Conservation (phyloP, 2,113 vertebrate genomes). For the Myiagra hebetior region DNA sequence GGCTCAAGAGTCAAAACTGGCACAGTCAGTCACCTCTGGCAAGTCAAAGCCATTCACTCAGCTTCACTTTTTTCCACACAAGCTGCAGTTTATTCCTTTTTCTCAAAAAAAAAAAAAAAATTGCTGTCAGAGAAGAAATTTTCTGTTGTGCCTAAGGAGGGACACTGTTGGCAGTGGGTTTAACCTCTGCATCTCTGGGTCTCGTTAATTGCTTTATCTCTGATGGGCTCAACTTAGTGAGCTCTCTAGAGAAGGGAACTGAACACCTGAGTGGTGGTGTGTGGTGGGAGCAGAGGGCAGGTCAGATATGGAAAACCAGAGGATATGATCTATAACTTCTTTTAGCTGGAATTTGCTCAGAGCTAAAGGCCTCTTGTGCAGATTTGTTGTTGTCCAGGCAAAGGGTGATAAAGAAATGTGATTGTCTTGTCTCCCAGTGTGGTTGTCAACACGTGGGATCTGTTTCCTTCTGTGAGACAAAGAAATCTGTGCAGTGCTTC, state of each 20-base stretch:
- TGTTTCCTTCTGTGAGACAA: not conserved
- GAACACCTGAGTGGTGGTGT: not conserved
- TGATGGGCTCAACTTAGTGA: not conserved
- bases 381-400: not conserved
- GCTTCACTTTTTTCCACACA: not conserved
- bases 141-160: not conserved
- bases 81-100: not conserved
- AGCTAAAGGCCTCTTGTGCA: not conserved
- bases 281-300: not conserved
- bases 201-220: not conserved
- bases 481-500: not conserved
- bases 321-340: not conserved
- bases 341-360: not conserved
- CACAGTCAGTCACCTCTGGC: not conserved
- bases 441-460: not conserved
- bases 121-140: not conserved
- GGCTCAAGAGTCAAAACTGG: not conserved
- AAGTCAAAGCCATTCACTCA: not conserved
- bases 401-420: not conserved
- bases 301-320: not conserved
- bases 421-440: not conserved
- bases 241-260: not conserved
- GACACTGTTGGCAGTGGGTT: not conserved
- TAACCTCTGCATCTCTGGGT: not conserved
- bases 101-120: not conserved